Evolutionary conservation across 2,888 invertebrate species (phyloP), one percentile per base, ranked within the genome.

Genomic region (Pachymerium ferrugineum): DNA sequence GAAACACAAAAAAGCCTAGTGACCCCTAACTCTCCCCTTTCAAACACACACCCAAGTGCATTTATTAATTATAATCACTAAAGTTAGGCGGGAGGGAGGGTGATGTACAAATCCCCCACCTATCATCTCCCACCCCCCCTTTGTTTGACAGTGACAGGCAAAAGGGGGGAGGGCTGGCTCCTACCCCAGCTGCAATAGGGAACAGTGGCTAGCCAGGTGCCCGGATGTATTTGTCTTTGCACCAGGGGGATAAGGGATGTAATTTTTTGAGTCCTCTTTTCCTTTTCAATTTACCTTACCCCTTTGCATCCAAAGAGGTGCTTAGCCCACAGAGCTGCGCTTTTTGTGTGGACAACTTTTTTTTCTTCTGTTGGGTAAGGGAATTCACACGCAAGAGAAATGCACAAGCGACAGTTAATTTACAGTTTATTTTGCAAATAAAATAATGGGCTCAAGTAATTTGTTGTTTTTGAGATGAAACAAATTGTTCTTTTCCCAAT

Each of bases 31-130:
- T 38, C 38, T 16, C 38, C 4, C 14, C 38, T 54, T 54, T 54
- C 47, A 19, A 54, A 22, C 47, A 54, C 47, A 54, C 47, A 54
- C 47, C 47, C 47, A 54, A n/a, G 70, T 30, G 70, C 70, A 70
- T 70, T 70, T 70, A 30, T 70, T 70, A 70, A 35, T 70, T 33
- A 70, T 70, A 70, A 70, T 70, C 70, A 70, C 70, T 33, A 22
- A 54, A 54, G 47, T 54, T 54, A 54, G 47, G 47, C 16, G 22
- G 47, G 47, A 54, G 47, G 22, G 47, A 54, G 47, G 47, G 47
- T 54, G 47, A 54, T 22, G 47, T 54, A 10, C 47, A 54, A n/a
- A 54, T 54, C 47, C 47, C 47, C 47, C 47, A 54, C 47, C 47
- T 54, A 54, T 54, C 47, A 54, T 54, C 47, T 54, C 22, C 47